phyloP scores from a whole-genome alignment of 2,888 invertebrate genomes.

The Megamerina dolium region DNA sequence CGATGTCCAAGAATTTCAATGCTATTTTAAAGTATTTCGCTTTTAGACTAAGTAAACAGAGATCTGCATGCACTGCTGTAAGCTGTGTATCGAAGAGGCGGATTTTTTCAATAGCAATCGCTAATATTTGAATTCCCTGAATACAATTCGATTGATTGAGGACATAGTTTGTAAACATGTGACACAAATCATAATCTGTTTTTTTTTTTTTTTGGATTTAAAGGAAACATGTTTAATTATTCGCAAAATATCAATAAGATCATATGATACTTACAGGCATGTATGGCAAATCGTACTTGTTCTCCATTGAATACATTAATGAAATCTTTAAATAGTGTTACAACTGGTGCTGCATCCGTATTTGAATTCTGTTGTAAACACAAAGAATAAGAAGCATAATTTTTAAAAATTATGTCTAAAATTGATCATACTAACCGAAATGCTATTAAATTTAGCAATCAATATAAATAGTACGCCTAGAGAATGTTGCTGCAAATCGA shows the following conservation, averaged over 20 bases:
- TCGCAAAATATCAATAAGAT: too few relatives aligned
- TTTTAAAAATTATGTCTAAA: neutral
- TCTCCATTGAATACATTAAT: constrained; percentile 81
- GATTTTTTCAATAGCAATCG: constrained; percentile 80
- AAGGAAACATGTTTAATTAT: too few relatives aligned
- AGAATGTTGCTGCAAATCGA: constrained; percentile 87
- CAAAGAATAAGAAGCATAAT: neutral
- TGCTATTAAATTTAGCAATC: constrained; percentile 68
- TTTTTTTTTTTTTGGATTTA: too few relatives aligned
- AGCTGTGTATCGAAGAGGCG: constrained; percentile 82
- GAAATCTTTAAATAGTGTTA: constrained; percentile 78
- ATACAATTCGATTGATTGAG: constrained; percentile 69
- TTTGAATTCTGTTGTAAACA: constrained; percentile 34
- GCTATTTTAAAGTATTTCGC: constrained; percentile 91
- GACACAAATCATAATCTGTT: constrained; percentile 84
- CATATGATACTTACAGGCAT: constrained; percentile 78
- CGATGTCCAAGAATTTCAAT: constrained; percentile 78
- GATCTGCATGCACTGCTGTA: constrained; percentile 89
- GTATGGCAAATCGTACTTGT: constrained; percentile 80
- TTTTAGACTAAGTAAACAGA: constrained; percentile 85
- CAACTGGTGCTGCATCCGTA: constrained; percentile 46
- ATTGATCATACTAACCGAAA: constrained; percentile 50
- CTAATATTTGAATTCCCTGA: constrained; percentile 75
- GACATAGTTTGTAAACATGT: constrained; percentile 71
- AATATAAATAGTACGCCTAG: constrained; percentile 82